Base-by-base conservation (phyloP, 53 echinoderm and acorn worm genomes). In the Zoroaster sp. region DNA sequence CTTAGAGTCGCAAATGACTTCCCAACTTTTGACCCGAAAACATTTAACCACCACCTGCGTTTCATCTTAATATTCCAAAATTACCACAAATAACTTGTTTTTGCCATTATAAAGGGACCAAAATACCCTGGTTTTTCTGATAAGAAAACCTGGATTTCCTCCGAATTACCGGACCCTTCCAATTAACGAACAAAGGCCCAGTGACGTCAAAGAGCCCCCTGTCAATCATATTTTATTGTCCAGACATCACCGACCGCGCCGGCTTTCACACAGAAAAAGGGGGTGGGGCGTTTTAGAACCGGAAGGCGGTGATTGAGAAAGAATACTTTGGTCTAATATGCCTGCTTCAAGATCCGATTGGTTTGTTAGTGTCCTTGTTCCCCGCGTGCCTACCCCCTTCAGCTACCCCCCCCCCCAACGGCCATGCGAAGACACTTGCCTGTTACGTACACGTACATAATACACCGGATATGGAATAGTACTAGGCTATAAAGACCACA, bases 51-150 rank as follows among this genome's bases (percentile, higher is more conserved):
- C 69, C 69, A 47, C 25, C 44, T 69, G 15, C 49, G 70, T 12
- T 66, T 32, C 15, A 65, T 81, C 42, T 45, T 41, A 41, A 63
- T 66, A 25, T 40, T 65, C 42, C 65, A 41, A 30, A n/a, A 11
- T 13, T 18, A 11, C 23, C 0, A 83, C 34, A 69, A 71, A 18
- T 85, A 85, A 85, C 30, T 85, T 85, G 85, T 85, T 85, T 70
- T 71, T 85, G 71, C 21, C 85, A 69, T 66, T 33, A 47, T 3
- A 55, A 36, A 85, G 47, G 47, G 35, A 70, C 47, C 42, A 15
- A 46, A 70, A 81, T 47, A 85, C 85, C 85, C 85, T 85, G 85
- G 71, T 85, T 85, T 85, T 85, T 71, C 85, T 47, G 85, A 85
- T 85, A 85, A 85, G 85, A 46, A n/a, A 85, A 35, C 70, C 71